Conservation (phyloP, 2,113 vertebrate genomes). For the Microtus richardsoni region DNA sequence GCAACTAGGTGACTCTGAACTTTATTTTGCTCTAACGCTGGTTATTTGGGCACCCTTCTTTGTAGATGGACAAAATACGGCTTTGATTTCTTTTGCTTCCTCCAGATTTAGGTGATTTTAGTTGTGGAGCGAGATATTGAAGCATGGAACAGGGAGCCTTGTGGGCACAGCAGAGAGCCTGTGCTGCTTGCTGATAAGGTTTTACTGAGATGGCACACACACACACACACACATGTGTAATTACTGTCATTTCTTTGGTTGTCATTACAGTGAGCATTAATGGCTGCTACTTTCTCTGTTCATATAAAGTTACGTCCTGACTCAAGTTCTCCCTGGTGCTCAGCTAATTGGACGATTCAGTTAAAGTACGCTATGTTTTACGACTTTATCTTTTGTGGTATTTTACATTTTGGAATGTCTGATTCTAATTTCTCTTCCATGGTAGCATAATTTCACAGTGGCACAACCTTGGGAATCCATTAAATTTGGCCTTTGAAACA, state of each 20-base stretch:
- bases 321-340: constrained; percentile 71
- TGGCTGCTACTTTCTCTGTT: constrained; percentile 34
- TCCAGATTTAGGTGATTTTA: constrained; percentile 15
- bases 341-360: constrained; percentile 67
- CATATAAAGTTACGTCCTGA: constrained; percentile 60
- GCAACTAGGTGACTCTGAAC: constrained; percentile 29
- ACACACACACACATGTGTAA: background rate
- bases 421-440: constrained; percentile 53
- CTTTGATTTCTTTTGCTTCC: constrained; percentile 26
- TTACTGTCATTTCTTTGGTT: background rate
- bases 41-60: background rate
- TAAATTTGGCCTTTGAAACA: constrained; percentile 74
- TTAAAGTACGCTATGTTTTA: constrained; percentile 72
- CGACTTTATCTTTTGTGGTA: constrained; percentile 57
- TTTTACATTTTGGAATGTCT: constrained; percentile 72
- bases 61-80: background rate
- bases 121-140: background rate
- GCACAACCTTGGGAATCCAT: constrained; percentile 69
- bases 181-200: constrained; percentile 55
- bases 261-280: constrained; percentile 16
- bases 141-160: background rate
- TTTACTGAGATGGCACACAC: background rate
- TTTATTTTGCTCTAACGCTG: background rate
- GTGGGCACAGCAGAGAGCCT: background rate
- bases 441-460: constrained; percentile 51